These are phyloP conservation scores for Crypturellus undulatus DNA, from an alignment of 2,113 vertebrate genomes.

Conservation along the genomic window DNA sequence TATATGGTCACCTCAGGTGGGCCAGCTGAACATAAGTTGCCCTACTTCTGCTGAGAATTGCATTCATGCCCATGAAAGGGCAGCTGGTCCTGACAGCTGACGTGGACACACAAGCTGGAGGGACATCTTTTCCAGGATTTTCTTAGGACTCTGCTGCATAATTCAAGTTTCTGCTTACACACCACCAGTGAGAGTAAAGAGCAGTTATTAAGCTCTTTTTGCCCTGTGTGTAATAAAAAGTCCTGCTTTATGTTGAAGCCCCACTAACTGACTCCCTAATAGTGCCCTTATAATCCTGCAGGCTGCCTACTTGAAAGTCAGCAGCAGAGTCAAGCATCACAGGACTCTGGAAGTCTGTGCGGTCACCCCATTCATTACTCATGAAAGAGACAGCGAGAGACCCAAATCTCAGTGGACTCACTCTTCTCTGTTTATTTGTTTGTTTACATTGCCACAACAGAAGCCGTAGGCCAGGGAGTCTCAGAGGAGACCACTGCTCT, in stretches of 20 bases:
- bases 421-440: slow-evolving; percentile 74
- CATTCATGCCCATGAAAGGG: background rate
- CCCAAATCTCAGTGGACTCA: slow-evolving; percentile 56
- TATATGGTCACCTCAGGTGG: background rate
- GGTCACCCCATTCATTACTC: slow-evolving; percentile 74
- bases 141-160: slow-evolving; percentile 12
- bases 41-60: slow-evolving; percentile 5
- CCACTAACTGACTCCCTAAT: slow-evolving; percentile 16
- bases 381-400: slow-evolving; percentile 74
- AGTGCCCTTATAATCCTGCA: background rate
- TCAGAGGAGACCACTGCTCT: slow-evolving; percentile 32
- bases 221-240: background rate
- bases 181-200: background rate
- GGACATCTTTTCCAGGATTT: background rate
- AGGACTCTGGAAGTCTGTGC: slow-evolving; percentile 63
- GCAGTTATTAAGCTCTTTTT: background rate
- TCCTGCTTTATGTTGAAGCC: slow-evolving; percentile 37
- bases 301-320: slow-evolving; percentile 54
- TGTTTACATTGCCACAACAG: slow-evolving; percentile 71
- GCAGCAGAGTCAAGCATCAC: slow-evolving; percentile 10
- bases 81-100: background rate
- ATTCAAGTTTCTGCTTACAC: slow-evolving; percentile 5
- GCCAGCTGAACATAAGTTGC: background rate
- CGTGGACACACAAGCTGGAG: slow-evolving; percentile 6
- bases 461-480: slow-evolving; percentile 16